Percentiles rank a stretch among this genome's conserved stretches.
Conservation (phyloP, 2,888 invertebrate species). For the Pollenia angustigena region DNA sequence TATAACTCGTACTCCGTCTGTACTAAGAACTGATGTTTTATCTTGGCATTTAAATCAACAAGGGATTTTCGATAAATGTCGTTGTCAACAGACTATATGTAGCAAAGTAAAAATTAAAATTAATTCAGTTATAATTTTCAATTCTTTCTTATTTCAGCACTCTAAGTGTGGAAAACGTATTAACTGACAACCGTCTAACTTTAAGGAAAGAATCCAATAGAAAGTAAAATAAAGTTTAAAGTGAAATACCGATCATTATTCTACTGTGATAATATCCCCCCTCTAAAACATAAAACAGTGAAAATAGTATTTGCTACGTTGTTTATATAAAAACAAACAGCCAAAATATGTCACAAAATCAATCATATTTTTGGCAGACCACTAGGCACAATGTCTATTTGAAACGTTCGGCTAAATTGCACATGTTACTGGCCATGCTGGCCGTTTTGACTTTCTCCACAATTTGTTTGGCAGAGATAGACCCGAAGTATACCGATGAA, state of each 20-base stretch:
- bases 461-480: slow-evolving; percentile 80
- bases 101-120: slow-evolving; percentile 19
- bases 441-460: slow-evolving; percentile 81
- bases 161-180: slow-evolving; percentile 59
- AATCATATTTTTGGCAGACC: slow-evolving; percentile 84
- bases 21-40: slow-evolving; percentile 16
- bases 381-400: slow-evolving; percentile 83
- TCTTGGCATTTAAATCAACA: slow-evolving; percentile 61
- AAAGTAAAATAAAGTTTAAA: not conserved
- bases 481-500: slow-evolving; percentile 77
- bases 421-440: slow-evolving; percentile 81
- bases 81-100: slow-evolving; percentile 28
- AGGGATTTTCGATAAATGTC: slow-evolving; percentile 62
- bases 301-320: slow-evolving; percentile 27
- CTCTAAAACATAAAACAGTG: not conserved
- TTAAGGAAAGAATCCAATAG: not conserved
- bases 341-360: slow-evolving; percentile 82
- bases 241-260: slow-evolving; percentile 33
- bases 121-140: slow-evolving; percentile 35
- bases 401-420: slow-evolving; percentile 82
- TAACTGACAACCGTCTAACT: slow-evolving; percentile 2
- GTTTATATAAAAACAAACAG: slow-evolving; percentile 24
- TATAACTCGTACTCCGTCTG: not conserved
- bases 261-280: slow-evolving; percentile 54
- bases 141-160: slow-evolving; percentile 64